Evolutionary conservation across 2,888 invertebrate genomes (phyloP).

Genomic region (Fabriciana adippe): DNA sequence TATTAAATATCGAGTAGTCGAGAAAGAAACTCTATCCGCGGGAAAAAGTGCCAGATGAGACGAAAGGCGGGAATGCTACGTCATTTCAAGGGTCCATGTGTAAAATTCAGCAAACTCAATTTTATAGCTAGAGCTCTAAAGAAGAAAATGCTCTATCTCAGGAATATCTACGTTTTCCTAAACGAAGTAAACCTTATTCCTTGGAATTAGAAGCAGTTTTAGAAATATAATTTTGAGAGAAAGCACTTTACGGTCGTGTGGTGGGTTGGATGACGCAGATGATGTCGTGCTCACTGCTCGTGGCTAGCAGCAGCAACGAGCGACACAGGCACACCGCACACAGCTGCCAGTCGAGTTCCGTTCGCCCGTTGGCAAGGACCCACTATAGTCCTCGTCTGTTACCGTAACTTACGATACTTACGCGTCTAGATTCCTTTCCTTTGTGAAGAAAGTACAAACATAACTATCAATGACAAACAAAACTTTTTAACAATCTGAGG

Average conservation of each 20-base stretch:
- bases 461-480: constrained; percentile 54
- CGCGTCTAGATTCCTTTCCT: constrained; percentile 52
- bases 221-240: constrained; percentile 59
- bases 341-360: constrained; percentile 61
- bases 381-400: constrained; percentile 41
- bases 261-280: constrained; percentile 75
- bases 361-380: constrained; percentile 61
- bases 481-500: constrained; percentile 47
- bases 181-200: constrained; percentile 56
- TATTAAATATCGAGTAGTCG: constrained; percentile 63
- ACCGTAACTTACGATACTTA: constrained; percentile 40
- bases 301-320: constrained; percentile 48
- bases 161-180: constrained; percentile 20
- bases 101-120: constrained; percentile 47
- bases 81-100: constrained; percentile 50
- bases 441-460: constrained; percentile 30
- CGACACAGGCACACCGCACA: constrained; percentile 23
- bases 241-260: constrained; percentile 79
- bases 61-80: constrained; percentile 64
- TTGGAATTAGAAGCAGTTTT: constrained; percentile 57
- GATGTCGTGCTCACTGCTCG: constrained; percentile 55
- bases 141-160: constrained; percentile 52
- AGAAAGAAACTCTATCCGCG: constrained; percentile 67
- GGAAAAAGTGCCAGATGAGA: constrained; percentile 70
- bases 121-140: constrained; percentile 50